Base-by-base conservation (phyloP, 2,888 invertebrate genomes). In the Drosophila cracens region DNA sequence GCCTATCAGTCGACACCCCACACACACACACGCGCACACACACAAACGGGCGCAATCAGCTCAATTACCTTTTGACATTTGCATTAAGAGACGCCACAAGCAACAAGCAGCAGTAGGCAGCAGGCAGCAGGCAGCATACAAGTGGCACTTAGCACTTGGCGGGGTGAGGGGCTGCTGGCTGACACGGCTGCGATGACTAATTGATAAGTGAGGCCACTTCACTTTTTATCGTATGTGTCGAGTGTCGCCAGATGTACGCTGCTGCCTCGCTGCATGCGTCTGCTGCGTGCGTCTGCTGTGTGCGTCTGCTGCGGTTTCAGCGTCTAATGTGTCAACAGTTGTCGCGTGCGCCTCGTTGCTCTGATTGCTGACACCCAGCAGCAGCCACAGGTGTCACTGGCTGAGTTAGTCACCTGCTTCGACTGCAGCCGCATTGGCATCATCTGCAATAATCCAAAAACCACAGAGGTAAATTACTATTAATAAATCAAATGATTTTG, bases 181-280 rank as follows among this genome's bases (percentile, higher is more conserved):
- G 25, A 4, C 16, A 46, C 16, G 34, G 27, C 25, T 21, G n/a
- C 59, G 52, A 78, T 78, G 78, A 78, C 79, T 78, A 78, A 78
- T 79, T 70, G 53, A 66, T 75, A 75, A 72, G n/a, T 27, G 58
- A 21, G 52, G 54, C 59, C 54, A 10, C 11, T 70, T 34, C 21
- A 18, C 13, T 29, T 53, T n/a, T 34, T 13, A 1, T n/a, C 18
- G 18, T 29, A 13, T 27, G 36, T 64, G 25, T 25, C 25, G 46
- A 46, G 46, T 46, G 21, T 21, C 21, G 13, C 13, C n/a, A 46
- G 43, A 21, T 21, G 7, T n/a, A 2, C 40, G n/a, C 40, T 40
- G 40, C n/a, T n/a, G 10, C 2, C 73, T 79, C 79, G 86, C 83
- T 84, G 87, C 83, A 81, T 86, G 87, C 83, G 49, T 25, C 34